phyloP scores from a whole-genome alignment of 2,888 invertebrate genomes.

The Chrysodeixis includens region DNA sequence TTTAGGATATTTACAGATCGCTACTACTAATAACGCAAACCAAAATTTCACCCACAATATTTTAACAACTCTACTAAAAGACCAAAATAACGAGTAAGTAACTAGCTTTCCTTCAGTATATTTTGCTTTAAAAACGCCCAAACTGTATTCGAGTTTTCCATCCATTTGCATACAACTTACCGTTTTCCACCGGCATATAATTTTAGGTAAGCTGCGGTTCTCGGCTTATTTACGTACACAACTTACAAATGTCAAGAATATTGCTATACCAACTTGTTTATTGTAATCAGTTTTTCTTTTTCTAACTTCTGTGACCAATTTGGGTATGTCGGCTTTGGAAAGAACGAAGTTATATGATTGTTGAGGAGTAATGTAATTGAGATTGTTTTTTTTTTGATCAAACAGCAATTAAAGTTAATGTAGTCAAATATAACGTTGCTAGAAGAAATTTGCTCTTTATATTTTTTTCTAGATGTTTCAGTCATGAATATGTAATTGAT shows the following conservation, averaged over 20 bases:
- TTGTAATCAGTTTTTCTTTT: slow-evolving; percentile 43
- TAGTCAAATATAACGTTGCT: too few species aligned
- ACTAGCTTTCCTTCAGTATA: slow-evolving; percentile 14
- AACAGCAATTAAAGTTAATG: too few species aligned
- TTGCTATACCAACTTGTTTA: slow-evolving; percentile 37
- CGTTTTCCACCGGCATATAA: slow-evolving; percentile 49
- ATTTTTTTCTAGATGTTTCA: too few species aligned
- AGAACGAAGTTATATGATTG: neutral
- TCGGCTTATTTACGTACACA: slow-evolving; percentile 37
- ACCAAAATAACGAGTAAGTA: too few species aligned
- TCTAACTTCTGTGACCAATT: slow-evolving; percentile 15
- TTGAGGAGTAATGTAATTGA: too few species aligned
- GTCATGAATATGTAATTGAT: too few species aligned
- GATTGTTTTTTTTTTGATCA: too few species aligned
- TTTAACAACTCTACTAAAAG: too few species aligned
- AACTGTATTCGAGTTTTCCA: slow-evolving; percentile 26
- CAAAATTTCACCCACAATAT: too few species aligned
- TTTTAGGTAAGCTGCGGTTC: slow-evolving; percentile 37
- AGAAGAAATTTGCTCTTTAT: too few species aligned
- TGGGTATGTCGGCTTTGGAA: slow-evolving; percentile 10
- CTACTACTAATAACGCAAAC: too few species aligned
- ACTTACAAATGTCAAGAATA: slow-evolving; percentile 46
- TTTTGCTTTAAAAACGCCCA: slow-evolving; percentile 19
- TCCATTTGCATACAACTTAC: slow-evolving; percentile 44
- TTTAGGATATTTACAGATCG: too few species aligned